Evolutionary conservation across 2,888 invertebrate genomes (phyloP).

Genomic region (Folsomia manolachei): DNA sequence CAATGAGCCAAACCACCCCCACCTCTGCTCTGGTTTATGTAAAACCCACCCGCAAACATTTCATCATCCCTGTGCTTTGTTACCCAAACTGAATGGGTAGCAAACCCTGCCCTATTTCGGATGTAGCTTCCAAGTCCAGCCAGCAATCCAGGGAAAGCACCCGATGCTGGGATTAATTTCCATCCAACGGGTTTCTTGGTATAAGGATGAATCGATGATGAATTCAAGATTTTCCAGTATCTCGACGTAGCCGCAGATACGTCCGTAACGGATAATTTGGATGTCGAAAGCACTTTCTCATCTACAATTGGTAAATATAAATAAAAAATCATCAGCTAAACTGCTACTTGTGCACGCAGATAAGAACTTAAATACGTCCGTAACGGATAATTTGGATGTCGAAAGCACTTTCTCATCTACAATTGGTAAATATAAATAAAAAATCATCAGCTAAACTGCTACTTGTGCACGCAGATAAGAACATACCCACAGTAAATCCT

Average conservation of each 20-base stretch:
- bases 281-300: conserved; percentile 27
- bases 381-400: conserved; percentile 23
- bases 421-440: too few relatives aligned
- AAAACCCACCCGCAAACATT: conserved; percentile 35
- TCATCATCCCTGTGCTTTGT: conserved; percentile 39
- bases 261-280: conserved; percentile 26
- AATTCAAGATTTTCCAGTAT: conserved; percentile 43
- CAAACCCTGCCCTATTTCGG: conserved; percentile 41
- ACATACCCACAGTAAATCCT: conserved; percentile 36
- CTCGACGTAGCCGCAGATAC: conserved; percentile 28
- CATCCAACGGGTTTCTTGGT: conserved; percentile 42
- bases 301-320: too few relatives aligned
- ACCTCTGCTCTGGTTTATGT: conserved; percentile 38
- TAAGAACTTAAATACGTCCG: conserved; percentile 28
- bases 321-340: too few relatives aligned
- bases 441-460: too few relatives aligned
- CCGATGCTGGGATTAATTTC: conserved; percentile 43
- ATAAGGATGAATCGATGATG: conserved; percentile 35
- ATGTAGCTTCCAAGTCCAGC: conserved; percentile 38
- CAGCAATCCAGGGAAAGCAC: conserved; percentile 26
- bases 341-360: too few relatives aligned
- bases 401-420: conserved; percentile 26
- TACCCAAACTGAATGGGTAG: conserved; percentile 41
- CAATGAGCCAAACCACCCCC: conserved; percentile 33
- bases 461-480: too few relatives aligned